Evolutionary conservation across 2,113 vertebrate species (phyloP).

Genomic region (Entomyzon cyanotis): DNA sequence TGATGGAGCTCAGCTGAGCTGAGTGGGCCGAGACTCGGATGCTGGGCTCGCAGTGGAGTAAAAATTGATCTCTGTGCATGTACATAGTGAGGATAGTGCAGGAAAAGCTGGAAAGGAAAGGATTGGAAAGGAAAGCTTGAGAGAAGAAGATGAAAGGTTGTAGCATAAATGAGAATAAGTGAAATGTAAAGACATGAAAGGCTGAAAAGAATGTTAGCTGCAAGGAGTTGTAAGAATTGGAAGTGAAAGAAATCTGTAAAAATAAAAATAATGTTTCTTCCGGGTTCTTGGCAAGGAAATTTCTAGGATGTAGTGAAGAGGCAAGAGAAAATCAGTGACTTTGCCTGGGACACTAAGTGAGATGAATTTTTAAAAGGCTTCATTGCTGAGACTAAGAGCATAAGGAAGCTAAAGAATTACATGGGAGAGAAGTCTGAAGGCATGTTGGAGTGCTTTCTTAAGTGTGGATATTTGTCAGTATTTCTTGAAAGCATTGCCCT

Average conservation of each 20-base stretch:
- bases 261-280: not conserved
- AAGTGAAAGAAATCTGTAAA: not conserved
- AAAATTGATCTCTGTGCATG: not conserved
- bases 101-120: not conserved
- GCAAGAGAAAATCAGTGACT: not conserved
- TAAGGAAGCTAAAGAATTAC: not conserved
- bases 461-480: not conserved
- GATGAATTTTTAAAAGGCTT: not conserved
- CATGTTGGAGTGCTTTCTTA: not conserved
- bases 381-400: not conserved
- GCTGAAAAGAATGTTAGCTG: not conserved
- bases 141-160: not conserved
- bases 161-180: not conserved
- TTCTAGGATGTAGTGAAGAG: not conserved
- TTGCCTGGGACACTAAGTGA: not conserved
- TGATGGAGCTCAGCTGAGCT: not conserved
- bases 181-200: not conserved
- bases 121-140: not conserved
- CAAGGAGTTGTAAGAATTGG: not conserved
- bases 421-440: not conserved
- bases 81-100: not conserved
- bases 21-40: not conserved
- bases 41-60: not conserved
- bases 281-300: not conserved
- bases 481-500: not conserved